Conservation (phyloP, 2,113 vertebrate species). For the Picathartes gymnocephalus region DNA sequence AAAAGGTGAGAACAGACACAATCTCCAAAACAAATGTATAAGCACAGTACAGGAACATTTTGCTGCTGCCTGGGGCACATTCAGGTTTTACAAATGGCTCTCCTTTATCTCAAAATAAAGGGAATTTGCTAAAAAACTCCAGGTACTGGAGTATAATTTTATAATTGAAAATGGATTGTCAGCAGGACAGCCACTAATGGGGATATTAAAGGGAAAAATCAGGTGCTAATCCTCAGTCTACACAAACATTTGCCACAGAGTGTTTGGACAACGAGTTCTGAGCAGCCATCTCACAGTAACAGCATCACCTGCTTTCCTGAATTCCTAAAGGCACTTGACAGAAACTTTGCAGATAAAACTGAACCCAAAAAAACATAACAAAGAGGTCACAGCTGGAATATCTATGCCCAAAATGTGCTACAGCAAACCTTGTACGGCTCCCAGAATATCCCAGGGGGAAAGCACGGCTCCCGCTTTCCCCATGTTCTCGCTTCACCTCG, state of each 20-base stretch:
- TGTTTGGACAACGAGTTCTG: background rate
- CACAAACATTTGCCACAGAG: background rate
- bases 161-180: background rate
- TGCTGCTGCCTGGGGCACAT: background rate
- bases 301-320: background rate
- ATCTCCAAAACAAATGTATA: accelerated
- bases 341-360: background rate
- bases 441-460: background rate
- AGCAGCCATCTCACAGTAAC: background rate
- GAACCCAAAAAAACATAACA: background rate
- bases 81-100: background rate
- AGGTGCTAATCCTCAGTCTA: background rate
- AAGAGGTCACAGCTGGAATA: background rate
- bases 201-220: background rate
- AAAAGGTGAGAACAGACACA: background rate
- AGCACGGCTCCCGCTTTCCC: background rate
- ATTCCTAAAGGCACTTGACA: background rate
- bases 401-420: background rate
- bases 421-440: accelerated
- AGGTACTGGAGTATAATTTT: background rate
- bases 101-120: background rate
- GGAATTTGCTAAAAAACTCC: background rate
- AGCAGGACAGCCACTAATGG: background rate
- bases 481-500: background rate
- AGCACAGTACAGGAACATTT: background rate